Base-by-base conservation (phyloP, 1,140 invertebrate genomes). In the Choristoneura fumiferana region DNA sequence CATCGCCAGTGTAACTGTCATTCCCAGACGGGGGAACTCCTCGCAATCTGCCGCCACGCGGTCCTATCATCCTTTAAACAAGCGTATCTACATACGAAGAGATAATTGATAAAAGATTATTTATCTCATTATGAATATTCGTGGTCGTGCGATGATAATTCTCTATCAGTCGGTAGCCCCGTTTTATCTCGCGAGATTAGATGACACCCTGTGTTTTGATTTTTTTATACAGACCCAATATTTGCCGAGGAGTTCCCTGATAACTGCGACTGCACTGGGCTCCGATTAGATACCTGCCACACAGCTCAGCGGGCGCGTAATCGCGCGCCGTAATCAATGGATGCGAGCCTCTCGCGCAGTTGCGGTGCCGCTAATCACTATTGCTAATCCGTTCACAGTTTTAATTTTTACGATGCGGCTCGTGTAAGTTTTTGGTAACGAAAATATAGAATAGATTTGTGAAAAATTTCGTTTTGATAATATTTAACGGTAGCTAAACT, bases 41-140 rank as follows among this genome's bases (percentile, higher is more conserved):
- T 78, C 77, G 69, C 84, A 84, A 84, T 87, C 84, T 78, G 59
- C 65, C 69, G 75, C 65, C 75, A 66, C 72, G 70, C 72, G 66
- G 58, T 75, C 81, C 74, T 88, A 88, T 88, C 84, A 86, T 88
- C 81, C 83, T 86, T 82, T 84, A 88, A 86, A 88, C 83, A 86
- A 84, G 77, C 81, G 72, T 88, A 87, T 87, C 84, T 84, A 76
- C 73, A 65, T 71, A 67, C 76, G 78, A 68, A 72, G 81, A 88
- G 85, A 88, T 88, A 88, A 88, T 88, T 88, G 83, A 88, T 88
- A 88, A 88, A 88, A 88, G 85, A 88, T 84, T 84, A 88, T 88
- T 88, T 88, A 88, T 88, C 85, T 88, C 85, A 88, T 88, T 88
- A 88, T 84, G 85, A 88, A 86, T 88, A 88, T 86, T 84, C 83